Base-by-base conservation (phyloP, 2,797 vertebrate species). In the Ceyx erithaca region DNA sequence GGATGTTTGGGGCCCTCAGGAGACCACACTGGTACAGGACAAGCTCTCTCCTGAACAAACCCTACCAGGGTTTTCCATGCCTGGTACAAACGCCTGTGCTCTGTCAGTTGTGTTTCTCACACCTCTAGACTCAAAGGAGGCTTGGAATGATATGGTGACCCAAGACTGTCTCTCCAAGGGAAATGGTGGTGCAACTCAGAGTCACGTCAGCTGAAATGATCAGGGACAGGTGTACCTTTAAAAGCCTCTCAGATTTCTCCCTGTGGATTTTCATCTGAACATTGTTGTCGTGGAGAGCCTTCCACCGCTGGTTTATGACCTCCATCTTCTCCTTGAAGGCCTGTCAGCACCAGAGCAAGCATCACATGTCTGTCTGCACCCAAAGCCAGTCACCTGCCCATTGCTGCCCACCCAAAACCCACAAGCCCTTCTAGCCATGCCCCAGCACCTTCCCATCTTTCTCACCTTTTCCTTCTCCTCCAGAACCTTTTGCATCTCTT, bases 211-310 rank as follows among this genome's bases (percentile, higher is more conserved):
- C 15, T 1, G 3, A 51, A 35, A 40, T 26, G 31, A 68, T 28
- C 28, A 28, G 49, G 46, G 46, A 12, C 23, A 37, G 49, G 3
- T 15, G 7, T 88, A 98, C 97, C 96, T 97, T 95, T 16, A 97
- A 76, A 30, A 84, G 94, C 0, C 14, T 80, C 80, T 85, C 90
- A 28, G 87, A 97, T 46, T 90, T 96, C 72, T 97, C 62, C 59
- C 93, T 92, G 49, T 97, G 52, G 22, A 86, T 63, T 64, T 96
- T 97, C 92, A 97, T 91, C 85, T 97, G 84, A 26, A 76, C 90
- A 22, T 96, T 93, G 89, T 93, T 96, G 66, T 45, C 1, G 0
- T 69, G 78, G n/a, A 97, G 87, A 3, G 96, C 94, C 33, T 79
- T 96, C 97, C 97, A 97, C 25, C 31, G 66, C 40, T 76, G 23